A percentile compares a stretch with the other conserved stretches of the same genome.
phyloP scores from a whole-genome alignment of 2,797 vertebrate species.

The Graptemys geographica region DNA sequence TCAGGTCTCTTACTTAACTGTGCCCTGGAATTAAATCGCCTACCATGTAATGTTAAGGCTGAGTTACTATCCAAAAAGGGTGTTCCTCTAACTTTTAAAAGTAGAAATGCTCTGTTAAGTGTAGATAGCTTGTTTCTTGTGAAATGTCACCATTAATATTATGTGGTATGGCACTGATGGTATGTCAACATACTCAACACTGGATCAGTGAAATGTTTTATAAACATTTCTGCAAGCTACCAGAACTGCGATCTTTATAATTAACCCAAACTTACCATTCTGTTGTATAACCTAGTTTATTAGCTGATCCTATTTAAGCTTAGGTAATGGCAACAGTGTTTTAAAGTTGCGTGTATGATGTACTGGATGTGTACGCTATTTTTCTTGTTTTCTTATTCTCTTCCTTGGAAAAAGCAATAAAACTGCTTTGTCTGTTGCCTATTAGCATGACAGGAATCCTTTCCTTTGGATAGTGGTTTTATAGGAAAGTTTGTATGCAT shows the following conservation, averaged over 20 bases:
- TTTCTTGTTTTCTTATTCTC: constrained; percentile 42
- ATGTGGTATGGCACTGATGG: not conserved
- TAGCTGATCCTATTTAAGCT: constrained; percentile 32
- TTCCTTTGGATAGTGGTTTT: constrained; percentile 70
- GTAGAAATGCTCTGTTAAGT: not conserved
- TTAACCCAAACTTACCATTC: not conserved
- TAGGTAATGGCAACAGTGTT: constrained; percentile 19
- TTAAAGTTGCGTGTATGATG: not conserved
- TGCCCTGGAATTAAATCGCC: constrained; percentile 59
- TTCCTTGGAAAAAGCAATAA: constrained; percentile 82
- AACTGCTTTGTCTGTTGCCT: constrained; percentile 79
- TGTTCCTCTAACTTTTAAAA: not conserved
- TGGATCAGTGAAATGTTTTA: constrained; percentile 42
- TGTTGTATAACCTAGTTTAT: not conserved
- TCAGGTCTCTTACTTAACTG: constrained; percentile 51
- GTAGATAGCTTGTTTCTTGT: constrained; percentile 3
- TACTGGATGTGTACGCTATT: constrained; percentile 26
- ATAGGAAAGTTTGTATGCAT: constrained; percentile 76
- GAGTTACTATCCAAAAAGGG: constrained; percentile 43
- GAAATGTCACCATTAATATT: not conserved
- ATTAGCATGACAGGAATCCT: constrained; percentile 57
- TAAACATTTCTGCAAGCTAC: constrained; percentile 20
- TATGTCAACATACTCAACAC: not conserved
- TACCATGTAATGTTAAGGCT: not conserved
- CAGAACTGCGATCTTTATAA: constrained; percentile 2